A percentile compares a stretch with the other conserved stretches of the same genome.
Evolutionary conservation across 2,797 vertebrate species (phyloP).

Genomic region (Gallinago solitaria): DNA sequence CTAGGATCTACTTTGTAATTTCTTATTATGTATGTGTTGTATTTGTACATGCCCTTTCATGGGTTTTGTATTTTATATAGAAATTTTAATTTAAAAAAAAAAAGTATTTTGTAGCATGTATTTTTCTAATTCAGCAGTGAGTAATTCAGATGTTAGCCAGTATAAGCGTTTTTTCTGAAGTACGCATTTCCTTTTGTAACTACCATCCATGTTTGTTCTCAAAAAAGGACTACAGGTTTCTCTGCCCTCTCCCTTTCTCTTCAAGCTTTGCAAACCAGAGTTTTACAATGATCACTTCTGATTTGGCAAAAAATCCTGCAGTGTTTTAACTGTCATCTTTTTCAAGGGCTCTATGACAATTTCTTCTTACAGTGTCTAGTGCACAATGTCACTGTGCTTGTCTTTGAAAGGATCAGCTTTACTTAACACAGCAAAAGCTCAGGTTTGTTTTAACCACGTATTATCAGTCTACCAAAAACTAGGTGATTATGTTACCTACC

Average conservation of each 20-base stretch:
- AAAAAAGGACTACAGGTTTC: background rate
- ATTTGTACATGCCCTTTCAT: background rate
- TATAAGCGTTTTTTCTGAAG: background rate
- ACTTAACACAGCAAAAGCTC: background rate
- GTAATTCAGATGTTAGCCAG: background rate
- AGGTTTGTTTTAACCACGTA: background rate
- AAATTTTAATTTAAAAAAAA: background rate
- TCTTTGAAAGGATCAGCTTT: background rate
- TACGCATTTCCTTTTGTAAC: background rate
- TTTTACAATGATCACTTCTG: background rate
- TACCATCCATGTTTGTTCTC: background rate
- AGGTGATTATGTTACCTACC: background rate
- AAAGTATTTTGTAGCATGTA: background rate
- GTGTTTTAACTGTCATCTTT: background rate
- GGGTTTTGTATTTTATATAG: background rate
- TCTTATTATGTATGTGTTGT: background rate
- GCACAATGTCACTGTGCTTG: background rate
- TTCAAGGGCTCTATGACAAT: background rate
- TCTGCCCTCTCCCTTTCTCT: background rate
- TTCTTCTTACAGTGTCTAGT: background rate
- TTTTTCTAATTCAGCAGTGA: background rate
- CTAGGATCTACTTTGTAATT: background rate
- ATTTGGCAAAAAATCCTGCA: background rate
- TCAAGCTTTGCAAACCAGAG: background rate
- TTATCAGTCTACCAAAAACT: background rate